Evolutionary conservation across 1,140 invertebrate genomes (phyloP).

Genomic region (Drosophila mauritiana): DNA sequence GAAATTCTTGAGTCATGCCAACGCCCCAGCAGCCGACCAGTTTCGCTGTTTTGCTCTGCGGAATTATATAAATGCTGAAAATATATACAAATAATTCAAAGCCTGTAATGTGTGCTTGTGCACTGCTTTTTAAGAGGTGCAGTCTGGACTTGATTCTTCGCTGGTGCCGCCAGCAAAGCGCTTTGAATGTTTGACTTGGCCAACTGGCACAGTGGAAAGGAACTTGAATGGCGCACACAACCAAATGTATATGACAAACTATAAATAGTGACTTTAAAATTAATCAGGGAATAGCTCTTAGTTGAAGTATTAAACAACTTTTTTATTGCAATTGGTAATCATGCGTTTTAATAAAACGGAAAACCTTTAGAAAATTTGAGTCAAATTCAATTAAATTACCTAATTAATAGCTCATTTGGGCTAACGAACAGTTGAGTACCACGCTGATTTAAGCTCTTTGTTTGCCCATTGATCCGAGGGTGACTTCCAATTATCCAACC

Average conservation of each 20-base stretch:
- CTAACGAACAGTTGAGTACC: slow-evolving; percentile 22
- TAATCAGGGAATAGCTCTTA: too few species aligned
- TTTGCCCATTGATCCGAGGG: slow-evolving; percentile 2
- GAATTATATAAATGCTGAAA: slow-evolving; percentile 74
- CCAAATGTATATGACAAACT: too few species aligned
- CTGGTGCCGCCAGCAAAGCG: slow-evolving; percentile 19
- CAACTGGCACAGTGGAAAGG: slow-evolving; percentile 29
- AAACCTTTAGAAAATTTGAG: not conserved
- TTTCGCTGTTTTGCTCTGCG: slow-evolving; percentile 61
- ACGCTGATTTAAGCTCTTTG: slow-evolving; percentile 2
- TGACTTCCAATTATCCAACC: slow-evolving; percentile 17
- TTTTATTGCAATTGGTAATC: not conserved
- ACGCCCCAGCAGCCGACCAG: slow-evolving; percentile 68
- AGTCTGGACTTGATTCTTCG: slow-evolving; percentile 56
- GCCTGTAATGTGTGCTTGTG: slow-evolving; percentile 35
- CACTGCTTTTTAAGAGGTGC: slow-evolving; percentile 59
- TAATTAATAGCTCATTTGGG: slow-evolving; percentile 28
- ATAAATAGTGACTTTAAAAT: too few species aligned
- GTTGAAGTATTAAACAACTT: too few species aligned
- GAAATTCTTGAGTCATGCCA: slow-evolving; percentile 76
- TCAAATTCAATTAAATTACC: slow-evolving; percentile 18
- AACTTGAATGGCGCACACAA: not conserved
- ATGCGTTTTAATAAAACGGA: slow-evolving; percentile 6
- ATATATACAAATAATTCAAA: slow-evolving; percentile 51
- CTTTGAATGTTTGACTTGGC: slow-evolving; percentile 23